Evolutionary conservation across 1,140 invertebrate genomes (phyloP).

Genomic region (Leptopilina clavipes): DNA sequence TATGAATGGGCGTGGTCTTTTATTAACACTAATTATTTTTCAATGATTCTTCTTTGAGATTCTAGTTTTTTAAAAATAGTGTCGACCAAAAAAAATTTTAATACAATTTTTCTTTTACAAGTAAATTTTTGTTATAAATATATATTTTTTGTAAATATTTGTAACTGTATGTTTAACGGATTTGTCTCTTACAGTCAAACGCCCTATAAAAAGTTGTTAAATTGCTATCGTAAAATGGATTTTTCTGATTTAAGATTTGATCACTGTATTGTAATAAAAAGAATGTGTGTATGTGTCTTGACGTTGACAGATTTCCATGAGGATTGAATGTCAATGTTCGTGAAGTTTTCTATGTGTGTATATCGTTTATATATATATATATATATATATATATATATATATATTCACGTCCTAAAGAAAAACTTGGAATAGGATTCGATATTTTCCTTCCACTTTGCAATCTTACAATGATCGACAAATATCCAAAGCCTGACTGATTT

Average conservation of each 20-base stretch:
- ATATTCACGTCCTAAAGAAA: background rate
- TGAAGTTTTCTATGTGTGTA: background rate
- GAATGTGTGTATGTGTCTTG: background rate
- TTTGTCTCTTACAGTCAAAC: too few species aligned
- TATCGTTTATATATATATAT: background rate
- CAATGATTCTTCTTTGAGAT: too few species aligned
- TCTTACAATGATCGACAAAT: slow-evolving; percentile 16
- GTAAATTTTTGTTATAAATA: too few species aligned
- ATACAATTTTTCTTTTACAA: too few species aligned
- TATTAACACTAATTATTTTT: too few species aligned
- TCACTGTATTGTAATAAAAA: slow-evolving; percentile 16
- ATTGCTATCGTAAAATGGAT: slow-evolving; percentile 10
- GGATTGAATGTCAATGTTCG: background rate
- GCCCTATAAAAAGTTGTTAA: background rate
- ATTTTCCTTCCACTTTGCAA: slow-evolving; percentile 6
- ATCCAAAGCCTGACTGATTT: slow-evolving; percentile 5
- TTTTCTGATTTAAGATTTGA: background rate
- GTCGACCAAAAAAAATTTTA: too few species aligned
- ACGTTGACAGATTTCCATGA: slow-evolving; percentile 15
- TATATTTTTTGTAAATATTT: too few species aligned
- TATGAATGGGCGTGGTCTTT: too few species aligned
- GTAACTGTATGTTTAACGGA: too few species aligned
- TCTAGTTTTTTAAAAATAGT: too few species aligned
- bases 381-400: too few species aligned
- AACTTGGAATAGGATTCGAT: slow-evolving; percentile 2